Evolutionary conservation across 1,140 invertebrate species (phyloP), one percentile per base, ranked within the genome.

Genomic region (Maniola jurtina): DNA sequence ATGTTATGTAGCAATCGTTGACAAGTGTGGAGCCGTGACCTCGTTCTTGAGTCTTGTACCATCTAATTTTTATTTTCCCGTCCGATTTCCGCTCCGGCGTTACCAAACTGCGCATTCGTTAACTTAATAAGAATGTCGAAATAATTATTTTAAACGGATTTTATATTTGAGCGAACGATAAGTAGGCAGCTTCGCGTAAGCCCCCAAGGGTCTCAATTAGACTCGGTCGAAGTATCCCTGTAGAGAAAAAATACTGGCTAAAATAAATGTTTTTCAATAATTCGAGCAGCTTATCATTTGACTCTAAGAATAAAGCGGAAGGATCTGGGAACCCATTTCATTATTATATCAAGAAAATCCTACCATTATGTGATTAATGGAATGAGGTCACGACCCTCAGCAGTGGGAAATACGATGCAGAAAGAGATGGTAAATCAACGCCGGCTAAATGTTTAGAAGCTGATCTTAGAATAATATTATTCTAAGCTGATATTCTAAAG

Each of bases 31-130:
- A 70, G 66, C 79, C 79, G 61, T 84, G 81, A 79, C 84, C 81
- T 62, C 71, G 68, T 84, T 52, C 16, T 52, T 25, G 14, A 52
- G 14, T 25, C 13, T 14, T 13, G 52, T 79, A 40, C 14, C 55
- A 38, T 36, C n/a, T 57, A 75, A 77, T 79, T 80, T 82, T 77
- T 80, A 80, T 80, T 77, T 81, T 80, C 75, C 75, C 47, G 47
- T 61, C 40, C 59, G 65, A 16, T 47, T 70, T 65, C 56, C 48
- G 47, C 59, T 64, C 6, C 5, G 35, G 48, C 13, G 14, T 35
- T 61, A 48, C 16, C 33, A 52, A 15, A 25, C 7, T 52, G 14
- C 6, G 48, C 6, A 52, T 45, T 45, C 5, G 13, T 45, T 45
- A 45, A 45, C 10, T 45, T 45, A 9, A 45, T 45, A n/a, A 45